Evolutionary conservation across 2,113 vertebrate genomes (phyloP), one percentile per base, ranked within the genome.

Genomic region (Megaceryle maxima): DNA sequence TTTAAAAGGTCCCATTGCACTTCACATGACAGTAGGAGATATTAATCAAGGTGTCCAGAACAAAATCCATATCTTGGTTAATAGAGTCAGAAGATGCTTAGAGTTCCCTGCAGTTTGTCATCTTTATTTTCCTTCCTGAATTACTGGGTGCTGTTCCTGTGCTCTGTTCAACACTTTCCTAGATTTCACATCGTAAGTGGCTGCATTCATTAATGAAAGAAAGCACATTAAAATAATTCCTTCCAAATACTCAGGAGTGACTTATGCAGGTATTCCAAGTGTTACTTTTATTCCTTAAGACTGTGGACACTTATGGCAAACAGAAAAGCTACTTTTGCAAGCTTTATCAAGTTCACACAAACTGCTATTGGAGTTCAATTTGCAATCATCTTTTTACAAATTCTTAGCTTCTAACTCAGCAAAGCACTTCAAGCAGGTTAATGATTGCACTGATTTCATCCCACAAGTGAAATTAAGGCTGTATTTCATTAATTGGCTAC

Each of bases 341-440:
- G 33, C 37, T 67, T 83, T 93, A 70, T 57, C 74, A 92, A 73
- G 75, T 80, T 90, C 66, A 83, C 31, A 11, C 31, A 91, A 92
- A 94, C 83, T 29, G 18, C 11, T 60, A 51, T 83, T 81, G 41
- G 63, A 93, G 75, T 94, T 92, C 82, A 93, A 67, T 90, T 72
- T 6, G 6, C n/a, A 90, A 90, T 91, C 59, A 69, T 77, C 78
- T 87, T 92, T 70, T 69, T 69, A 87, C 9, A 67, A 95, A 87
- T 55, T 88, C 82, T 76, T 66, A 74, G 72, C 22, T 90, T 67
- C 68, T 86, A 94, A 83, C 63, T 87, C 78, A 89, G 89, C 77
- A 97, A 79, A 94, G 74, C 31, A 80, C 85, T 96, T 95, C 84
- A 88, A 56, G 77, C 57, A 90, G 70, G 82, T 95, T 91, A 97